These are phyloP conservation scores for Campaea margaritaria DNA, from an alignment of 2,888 invertebrate species.

Conservation along the genomic window DNA sequence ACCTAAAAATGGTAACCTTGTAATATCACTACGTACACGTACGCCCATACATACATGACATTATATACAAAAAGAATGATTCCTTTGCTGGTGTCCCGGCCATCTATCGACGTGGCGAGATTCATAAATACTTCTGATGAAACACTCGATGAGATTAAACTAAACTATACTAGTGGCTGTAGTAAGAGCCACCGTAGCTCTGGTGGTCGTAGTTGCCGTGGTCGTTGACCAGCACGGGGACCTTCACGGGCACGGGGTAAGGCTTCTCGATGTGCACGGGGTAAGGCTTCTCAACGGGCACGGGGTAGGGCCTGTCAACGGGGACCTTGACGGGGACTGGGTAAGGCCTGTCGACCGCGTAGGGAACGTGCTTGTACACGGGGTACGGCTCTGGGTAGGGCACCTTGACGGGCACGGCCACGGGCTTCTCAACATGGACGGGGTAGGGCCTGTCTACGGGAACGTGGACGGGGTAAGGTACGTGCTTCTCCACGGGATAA, in stretches of 20 bases:
- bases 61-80: constrained; percentile 78
- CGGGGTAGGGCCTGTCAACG: constrained; percentile 87
- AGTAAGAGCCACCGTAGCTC: constrained; percentile 64
- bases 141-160: constrained; percentile 63
- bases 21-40: constrained; percentile 80
- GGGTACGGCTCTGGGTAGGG: constrained; percentile 86
- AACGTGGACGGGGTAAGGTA: constrained; percentile 86
- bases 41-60: constrained; percentile 77
- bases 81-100: constrained; percentile 77
- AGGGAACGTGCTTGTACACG: constrained; percentile 88
- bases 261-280: constrained; percentile 84
- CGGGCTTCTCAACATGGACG: constrained; percentile 81
- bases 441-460: constrained; percentile 87
- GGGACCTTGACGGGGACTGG: constrained; percentile 89
- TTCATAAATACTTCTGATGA: constrained; percentile 67
- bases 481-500: constrained; percentile 87
- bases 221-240: constrained; percentile 70
- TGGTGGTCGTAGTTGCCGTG: constrained; percentile 48
- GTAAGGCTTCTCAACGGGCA: constrained; percentile 79
- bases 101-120: constrained; percentile 62
- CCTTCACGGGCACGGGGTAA: constrained; percentile 84
- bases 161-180: constrained; percentile 73
- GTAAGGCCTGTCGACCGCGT: constrained; percentile 85
- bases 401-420: constrained; percentile 84
- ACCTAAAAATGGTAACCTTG: constrained; percentile 80